phyloP scores from a whole-genome alignment of 2,888 invertebrate species.

The Acronicta alni region DNA sequence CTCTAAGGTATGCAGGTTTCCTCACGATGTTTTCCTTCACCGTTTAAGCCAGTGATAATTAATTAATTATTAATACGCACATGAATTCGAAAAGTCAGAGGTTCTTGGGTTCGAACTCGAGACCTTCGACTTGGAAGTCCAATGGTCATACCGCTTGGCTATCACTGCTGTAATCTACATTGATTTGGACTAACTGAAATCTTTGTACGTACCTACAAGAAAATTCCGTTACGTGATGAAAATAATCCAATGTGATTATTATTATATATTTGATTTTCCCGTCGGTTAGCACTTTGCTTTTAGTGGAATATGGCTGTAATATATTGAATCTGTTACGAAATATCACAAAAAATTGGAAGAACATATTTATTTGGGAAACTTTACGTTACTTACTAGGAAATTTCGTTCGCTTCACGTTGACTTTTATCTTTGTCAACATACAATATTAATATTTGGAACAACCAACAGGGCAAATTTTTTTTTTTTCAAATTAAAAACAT shows the following conservation, averaged over 20 bases:
- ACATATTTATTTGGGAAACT: conserved; percentile 40
- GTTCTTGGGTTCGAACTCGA: too few relatives aligned
- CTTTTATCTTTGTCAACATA: conserved; percentile 11
- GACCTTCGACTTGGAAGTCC: too few relatives aligned
- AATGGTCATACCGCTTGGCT: too few relatives aligned
- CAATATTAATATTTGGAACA: neutral
- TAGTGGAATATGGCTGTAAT: conserved; percentile 63
- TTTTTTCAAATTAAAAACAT: too few relatives aligned
- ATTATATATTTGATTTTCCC: conserved; percentile 46
- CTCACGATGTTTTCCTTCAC: too few relatives aligned
- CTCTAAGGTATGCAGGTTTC: too few relatives aligned
- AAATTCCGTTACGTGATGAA: conserved; percentile 34
- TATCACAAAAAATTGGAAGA: conserved; percentile 53
- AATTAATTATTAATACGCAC: too few relatives aligned
- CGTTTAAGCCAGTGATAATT: too few relatives aligned
- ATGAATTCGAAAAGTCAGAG: too few relatives aligned
- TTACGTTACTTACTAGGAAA: conserved; percentile 25
- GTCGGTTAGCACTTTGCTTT: conserved; percentile 60
- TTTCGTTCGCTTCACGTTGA: conserved; percentile 9
- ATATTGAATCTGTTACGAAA: conserved; percentile 75
- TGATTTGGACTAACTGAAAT: conserved; percentile 3
- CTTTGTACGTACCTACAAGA: conserved; percentile 10
- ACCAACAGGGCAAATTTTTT: too few relatives aligned
- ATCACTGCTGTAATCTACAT: neutral
- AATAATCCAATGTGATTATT: conserved; percentile 55